Base-by-base conservation (phyloP, 2,888 invertebrate genomes). In the Ectemnius lituratus region DNA sequence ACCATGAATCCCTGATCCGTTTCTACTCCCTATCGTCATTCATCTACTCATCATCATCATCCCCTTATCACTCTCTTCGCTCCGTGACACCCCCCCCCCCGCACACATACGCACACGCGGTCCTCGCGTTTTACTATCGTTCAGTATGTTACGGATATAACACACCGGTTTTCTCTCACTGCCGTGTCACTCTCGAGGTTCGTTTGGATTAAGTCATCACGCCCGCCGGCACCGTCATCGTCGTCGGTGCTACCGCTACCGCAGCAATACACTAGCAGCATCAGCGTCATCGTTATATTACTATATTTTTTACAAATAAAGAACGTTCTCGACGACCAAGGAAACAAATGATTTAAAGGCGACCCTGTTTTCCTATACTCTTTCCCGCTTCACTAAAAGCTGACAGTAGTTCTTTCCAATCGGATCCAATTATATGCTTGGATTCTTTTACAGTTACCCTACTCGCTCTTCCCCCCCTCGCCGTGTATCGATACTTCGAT, bases 231-330 rank as follows among this genome's bases (percentile, higher is more conserved):
- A 65, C 45, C 61, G 67, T 27, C 58, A 70, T 46, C 71, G 65
- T 59, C 66, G 72, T 72, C 62, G 68, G 67, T 23, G 72, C 65
- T 64, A 67, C 63, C 64, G 73, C 67, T 70, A 76, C 66, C 76
- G 69, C 59, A 37, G 11, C 52, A 52, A 52, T 14, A 37, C 37
- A 52, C 52, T 52, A 52, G 52, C 52, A 52, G 52, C 73, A 76
- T 45, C 70, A 78, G 63, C 67, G 65, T 73, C 69, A 57, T 73
- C 73, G 76, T 81, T 85, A 88, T 85, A 89, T 89, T 88, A 89
- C 88, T 90, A 90, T 90, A 90, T 90, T 90, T 90, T 90, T 90
- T 90, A 90, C 89, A 86, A 90, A 89, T 90, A 90, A 90, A 89
- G 79, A 84, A 76, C 70, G 76, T 68, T 77, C 80, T 83, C 79